Evolutionary conservation across 2,113 vertebrate genomes (phyloP).

Genomic region (Caloenas nicobarica): DNA sequence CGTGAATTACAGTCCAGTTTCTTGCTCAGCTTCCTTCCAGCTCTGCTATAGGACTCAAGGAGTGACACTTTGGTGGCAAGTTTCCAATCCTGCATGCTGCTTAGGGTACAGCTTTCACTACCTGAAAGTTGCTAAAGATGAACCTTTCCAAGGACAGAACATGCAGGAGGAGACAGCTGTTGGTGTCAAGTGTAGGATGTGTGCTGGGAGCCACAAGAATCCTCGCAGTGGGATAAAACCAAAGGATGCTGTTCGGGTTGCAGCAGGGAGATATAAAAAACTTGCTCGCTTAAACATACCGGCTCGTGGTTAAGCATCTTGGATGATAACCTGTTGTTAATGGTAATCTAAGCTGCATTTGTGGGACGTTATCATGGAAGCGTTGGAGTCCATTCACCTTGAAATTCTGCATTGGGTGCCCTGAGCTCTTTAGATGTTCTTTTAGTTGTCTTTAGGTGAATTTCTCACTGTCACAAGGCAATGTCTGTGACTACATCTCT

Average conservation of each 20-base stretch:
- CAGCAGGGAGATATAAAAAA: neutral
- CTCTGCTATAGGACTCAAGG: neutral
- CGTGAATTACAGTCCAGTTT: neutral
- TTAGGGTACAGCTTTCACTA: neutral
- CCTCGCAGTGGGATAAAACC: neutral
- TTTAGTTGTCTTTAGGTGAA: neutral
- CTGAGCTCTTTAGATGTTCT: neutral
- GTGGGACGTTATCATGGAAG: neutral
- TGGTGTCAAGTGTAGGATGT: neutral
- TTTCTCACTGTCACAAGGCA: neutral
- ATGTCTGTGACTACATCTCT: neutral
- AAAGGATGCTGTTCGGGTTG: neutral
- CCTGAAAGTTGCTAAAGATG: neutral
- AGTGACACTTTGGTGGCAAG: neutral
- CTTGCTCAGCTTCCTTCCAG: neutral
- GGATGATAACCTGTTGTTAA: neutral
- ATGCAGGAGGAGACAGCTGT: neutral
- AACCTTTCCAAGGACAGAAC: neutral
- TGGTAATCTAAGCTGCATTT: neutral
- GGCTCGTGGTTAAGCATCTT: neutral
- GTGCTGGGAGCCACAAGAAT: neutral
- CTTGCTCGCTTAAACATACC: rapidly evolving
- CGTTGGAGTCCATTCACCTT: neutral
- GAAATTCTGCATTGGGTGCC: neutral
- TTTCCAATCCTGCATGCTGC: neutral